Evolutionary conservation across 2,797 vertebrate genomes (phyloP).

Genomic region (Pristis pectinata): DNA sequence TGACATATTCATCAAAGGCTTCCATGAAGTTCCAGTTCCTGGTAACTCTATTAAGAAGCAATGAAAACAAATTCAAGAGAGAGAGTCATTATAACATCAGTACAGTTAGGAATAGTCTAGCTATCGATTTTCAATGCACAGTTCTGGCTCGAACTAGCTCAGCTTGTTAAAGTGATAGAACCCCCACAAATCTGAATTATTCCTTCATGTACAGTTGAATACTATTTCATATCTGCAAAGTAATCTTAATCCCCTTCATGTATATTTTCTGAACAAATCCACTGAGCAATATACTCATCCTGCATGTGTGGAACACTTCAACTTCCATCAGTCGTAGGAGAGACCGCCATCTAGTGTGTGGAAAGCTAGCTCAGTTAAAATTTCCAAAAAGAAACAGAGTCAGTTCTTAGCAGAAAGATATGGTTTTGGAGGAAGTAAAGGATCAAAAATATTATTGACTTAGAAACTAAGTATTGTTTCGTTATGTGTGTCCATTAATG

Average conservation of each 20-base stretch:
- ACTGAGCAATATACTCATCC: neutral
- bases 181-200: neutral
- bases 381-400: neutral
- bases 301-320: neutral
- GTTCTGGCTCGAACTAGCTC: neutral
- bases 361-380: neutral
- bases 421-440: neutral
- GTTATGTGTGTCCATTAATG: no score
- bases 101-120: neutral
- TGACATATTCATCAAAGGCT: conserved; percentile 10
- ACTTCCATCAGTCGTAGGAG: neutral
- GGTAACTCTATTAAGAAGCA: neutral
- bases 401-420: neutral
- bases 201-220: conserved; percentile 2
- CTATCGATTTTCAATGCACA: neutral
- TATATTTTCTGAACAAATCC: neutral
- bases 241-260: neutral
- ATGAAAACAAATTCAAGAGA: neutral
- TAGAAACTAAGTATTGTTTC: no score
- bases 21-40: neutral
- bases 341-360: neutral
- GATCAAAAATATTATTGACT: neutral
- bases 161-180: neutral
- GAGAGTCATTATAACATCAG: neutral
- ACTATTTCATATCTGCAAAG: neutral